Base-by-base conservation (phyloP, 2,888 invertebrate species). In the Drosophila prolongata region DNA sequence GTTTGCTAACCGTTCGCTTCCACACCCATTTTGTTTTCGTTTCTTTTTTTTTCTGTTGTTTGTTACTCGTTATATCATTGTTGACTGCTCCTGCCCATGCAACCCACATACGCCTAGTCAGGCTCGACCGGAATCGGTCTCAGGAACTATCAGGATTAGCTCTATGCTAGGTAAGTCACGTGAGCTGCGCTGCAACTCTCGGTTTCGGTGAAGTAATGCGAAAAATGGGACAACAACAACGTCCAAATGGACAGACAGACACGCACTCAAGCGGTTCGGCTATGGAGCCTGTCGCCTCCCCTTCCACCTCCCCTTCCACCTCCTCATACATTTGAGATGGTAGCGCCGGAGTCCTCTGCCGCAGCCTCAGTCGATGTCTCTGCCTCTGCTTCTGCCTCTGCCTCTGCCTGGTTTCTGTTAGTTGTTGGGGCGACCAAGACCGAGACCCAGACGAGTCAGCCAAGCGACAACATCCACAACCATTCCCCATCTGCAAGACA, bases 391-490 rank as follows among this genome's bases (percentile, higher is more conserved):
- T n/a, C n/a, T n/a, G n/a, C n/a, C 11, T 24, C 8, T 24, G 24
- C 24, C 24, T 24, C 24, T 24, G 24, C 24, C 24, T 24, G 5
- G 8, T 27, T 24, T 30, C 35, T 61, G 30, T 52, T 59, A 75
- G 81, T 79, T 76, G 74, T 74, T 73, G 59, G 77, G 50, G 79
- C 89, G 84, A 86, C 86, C 78, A 69, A 83, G 81, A 80, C 80
- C 82, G 60, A 81, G 77, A 80, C 70, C 61, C 61, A 69, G 67
- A 67, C 66, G 35, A 62, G 35, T 42, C 60, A 62, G 35, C 73
- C 58, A 40, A 53, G 52, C 58, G 42, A 53, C 50, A 43, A 69
- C 55, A 73, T 40, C 34, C n/a, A 1, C 61, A 38, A 38, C 24
- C 27, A 27, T 44, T 61, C 46, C 37, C 60, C 46, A 59, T 47